phyloP scores from a whole-genome alignment of 1,140 invertebrate species.

The Lethocerus indicus region DNA sequence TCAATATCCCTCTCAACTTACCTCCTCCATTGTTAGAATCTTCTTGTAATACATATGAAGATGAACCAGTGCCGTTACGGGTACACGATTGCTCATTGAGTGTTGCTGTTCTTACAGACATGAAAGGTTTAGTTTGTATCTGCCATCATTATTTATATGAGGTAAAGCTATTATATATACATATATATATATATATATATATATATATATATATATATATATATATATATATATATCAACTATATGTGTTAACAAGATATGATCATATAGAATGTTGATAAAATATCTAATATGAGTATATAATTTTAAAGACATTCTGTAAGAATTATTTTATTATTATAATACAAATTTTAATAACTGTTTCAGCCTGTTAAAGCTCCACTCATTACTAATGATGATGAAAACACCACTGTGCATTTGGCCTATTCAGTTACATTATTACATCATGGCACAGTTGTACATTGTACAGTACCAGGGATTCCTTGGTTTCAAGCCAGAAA shows the following conservation, averaged over 20 bases:
- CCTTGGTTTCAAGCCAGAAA: constrained; percentile 54
- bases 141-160: constrained; percentile 75
- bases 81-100: constrained; percentile 66
- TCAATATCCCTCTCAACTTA: constrained; percentile 67
- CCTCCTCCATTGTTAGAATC: constrained; percentile 32
- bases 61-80: constrained; percentile 54
- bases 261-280: too few relatives aligned
- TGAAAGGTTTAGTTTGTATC: constrained; percentile 56
- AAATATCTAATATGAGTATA: too few relatives aligned
- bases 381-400: neutral
- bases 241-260: too few relatives aligned
- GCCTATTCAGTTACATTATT: constrained; percentile 10
- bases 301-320: too few relatives aligned
- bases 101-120: constrained; percentile 54
- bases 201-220: too few relatives aligned
- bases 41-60: constrained; percentile 48
- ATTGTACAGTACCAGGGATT: constrained; percentile 61
- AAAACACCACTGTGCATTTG: constrained; percentile 37
- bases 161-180: constrained; percentile 16
- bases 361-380: constrained; percentile 21
- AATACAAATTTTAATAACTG: neutral
- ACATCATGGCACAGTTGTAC: constrained; percentile 46
- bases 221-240: too few relatives aligned
- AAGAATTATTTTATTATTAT: constrained; percentile 3
- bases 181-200: neutral